These are phyloP conservation scores for Dicrostonyx torquatus DNA, from an alignment of 2,797 vertebrate genomes.

Conservation along the genomic window DNA sequence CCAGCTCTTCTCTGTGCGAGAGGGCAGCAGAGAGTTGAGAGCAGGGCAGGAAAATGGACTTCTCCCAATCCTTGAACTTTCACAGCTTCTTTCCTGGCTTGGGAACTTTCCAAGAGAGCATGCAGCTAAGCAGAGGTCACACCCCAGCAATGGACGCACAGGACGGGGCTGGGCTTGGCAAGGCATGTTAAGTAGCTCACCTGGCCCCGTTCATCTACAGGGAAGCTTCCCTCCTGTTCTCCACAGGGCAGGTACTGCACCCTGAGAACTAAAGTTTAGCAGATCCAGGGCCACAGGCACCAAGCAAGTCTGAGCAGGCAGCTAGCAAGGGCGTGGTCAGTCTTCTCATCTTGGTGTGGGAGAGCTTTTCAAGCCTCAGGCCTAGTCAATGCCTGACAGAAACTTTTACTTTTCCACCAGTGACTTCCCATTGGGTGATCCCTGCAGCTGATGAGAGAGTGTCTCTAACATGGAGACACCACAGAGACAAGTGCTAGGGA, in stretches of 20 bases:
- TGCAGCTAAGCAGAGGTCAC: neutral
- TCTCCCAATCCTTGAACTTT: neutral
- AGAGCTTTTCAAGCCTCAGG: neutral
- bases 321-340: rapidly evolving
- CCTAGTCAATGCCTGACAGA: rapidly evolving
- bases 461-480: neutral
- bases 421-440: neutral
- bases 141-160: rapidly evolving
- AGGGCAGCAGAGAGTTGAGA: neutral
- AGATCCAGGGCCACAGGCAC: neutral
- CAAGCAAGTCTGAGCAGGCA: neutral
- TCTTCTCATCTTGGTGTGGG: neutral
- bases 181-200: neutral
- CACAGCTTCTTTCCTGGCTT: neutral
- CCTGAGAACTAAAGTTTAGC: neutral
- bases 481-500: neutral
- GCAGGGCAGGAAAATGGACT: neutral
- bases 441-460: neutral
- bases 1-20: neutral
- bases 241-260: neutral
- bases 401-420: neutral
- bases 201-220: neutral
- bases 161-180: neutral
- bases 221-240: neutral
- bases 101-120: neutral